These are phyloP conservation scores for Serilophus lunatus DNA, from an alignment of 2,113 vertebrate species.

Conservation along the genomic window DNA sequence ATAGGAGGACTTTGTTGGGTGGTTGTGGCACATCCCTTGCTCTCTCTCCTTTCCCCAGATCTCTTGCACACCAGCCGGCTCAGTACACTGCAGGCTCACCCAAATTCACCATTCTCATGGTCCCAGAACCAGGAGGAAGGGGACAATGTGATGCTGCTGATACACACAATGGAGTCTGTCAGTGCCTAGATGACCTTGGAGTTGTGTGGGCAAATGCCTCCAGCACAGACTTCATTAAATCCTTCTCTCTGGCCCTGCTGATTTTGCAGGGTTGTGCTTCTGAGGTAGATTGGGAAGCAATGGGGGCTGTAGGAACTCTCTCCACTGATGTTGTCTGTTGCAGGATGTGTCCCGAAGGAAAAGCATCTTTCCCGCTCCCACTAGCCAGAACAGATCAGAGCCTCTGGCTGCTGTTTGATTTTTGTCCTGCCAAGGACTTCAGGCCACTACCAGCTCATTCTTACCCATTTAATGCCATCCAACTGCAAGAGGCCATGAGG, in stretches of 20 bases:
- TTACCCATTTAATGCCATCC: not conserved
- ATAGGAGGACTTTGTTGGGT: rapidly evolving
- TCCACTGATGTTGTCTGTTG: not conserved
- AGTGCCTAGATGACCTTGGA: rapidly evolving
- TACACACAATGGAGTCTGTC: rapidly evolving
- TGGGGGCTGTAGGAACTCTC: not conserved
- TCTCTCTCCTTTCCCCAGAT: not conserved
- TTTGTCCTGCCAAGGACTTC: not conserved
- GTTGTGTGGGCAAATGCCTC: rapidly evolving
- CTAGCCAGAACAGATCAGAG: not conserved
- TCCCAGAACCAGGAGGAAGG: not conserved
- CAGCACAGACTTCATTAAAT: not conserved
- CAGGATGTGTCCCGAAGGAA: not conserved
- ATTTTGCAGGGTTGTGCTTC: rapidly evolving
- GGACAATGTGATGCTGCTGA: not conserved
- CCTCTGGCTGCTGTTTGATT: rapidly evolving
- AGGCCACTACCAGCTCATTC: not conserved
- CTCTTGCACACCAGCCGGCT: not conserved
- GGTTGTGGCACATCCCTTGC: not conserved
- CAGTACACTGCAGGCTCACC: not conserved
- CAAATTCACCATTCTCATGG: not conserved
- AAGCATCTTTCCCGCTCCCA: not conserved
- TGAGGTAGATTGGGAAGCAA: not conserved
- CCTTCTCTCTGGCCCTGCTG: not conserved
- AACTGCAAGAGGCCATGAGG: not conserved